Percentiles rank a stretch among this genome's conserved stretches.
phyloP scores from a whole-genome alignment of 2,113 vertebrate genomes.

The Antechinus flavipes region DNA sequence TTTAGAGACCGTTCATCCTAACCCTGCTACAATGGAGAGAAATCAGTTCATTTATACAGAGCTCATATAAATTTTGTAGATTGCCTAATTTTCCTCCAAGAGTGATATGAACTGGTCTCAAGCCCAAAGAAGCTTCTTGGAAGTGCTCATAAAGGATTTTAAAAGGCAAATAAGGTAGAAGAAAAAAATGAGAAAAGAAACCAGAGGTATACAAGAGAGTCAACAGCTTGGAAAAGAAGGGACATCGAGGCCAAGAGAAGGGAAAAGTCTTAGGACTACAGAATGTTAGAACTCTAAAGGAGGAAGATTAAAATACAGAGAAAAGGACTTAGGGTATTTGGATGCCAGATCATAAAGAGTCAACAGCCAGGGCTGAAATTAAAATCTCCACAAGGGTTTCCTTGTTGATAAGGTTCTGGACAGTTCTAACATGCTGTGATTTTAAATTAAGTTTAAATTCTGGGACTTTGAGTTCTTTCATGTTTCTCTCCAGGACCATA shows the following conservation, averaged over 20 bases:
- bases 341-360: neutral
- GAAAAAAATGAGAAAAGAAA: too few species aligned
- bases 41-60: neutral
- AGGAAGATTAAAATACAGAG: neutral
- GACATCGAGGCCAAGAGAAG: neutral
- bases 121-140: too few species aligned
- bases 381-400: neutral
- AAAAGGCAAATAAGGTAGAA: too few species aligned
- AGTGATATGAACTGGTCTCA: too few species aligned
- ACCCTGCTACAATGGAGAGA: neutral
- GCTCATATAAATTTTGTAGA: too few species aligned
- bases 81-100: too few species aligned
- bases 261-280: neutral
- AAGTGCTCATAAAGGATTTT: too few species aligned
- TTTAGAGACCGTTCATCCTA: neutral
- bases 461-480: neutral
- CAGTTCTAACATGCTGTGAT: too few species aligned
- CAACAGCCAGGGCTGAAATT: neutral
- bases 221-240: too few species aligned
- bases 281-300: neutral
- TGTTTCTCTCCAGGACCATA: neutral
- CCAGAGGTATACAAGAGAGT: too few species aligned
- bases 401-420: neutral
- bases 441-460: neutral
- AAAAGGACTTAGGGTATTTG: neutral